A percentile compares a stretch with the other conserved stretches of the same genome.
Conservation (phyloP, 1,140 invertebrate genomes). For the Hylyphantes graminicola region DNA sequence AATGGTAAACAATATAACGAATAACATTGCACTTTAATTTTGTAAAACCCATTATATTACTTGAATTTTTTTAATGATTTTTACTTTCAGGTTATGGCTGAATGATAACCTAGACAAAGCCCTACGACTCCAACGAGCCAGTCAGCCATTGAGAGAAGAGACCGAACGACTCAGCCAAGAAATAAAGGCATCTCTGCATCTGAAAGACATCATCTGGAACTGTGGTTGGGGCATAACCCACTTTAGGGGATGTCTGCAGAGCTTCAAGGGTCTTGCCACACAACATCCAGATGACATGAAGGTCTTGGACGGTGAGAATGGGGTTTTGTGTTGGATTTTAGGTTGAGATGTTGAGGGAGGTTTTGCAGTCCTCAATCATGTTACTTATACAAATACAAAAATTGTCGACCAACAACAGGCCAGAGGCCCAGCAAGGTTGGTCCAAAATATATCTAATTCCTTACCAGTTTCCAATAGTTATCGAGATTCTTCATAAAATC, state of each 20-base stretch:
- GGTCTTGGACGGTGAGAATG: slow-evolving; percentile 66
- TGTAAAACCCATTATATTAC: too few relatives aligned
- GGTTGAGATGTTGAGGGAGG: background rate
- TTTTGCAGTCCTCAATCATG: too few relatives aligned
- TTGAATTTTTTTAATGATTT: background rate
- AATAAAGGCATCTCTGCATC: slow-evolving; percentile 67
- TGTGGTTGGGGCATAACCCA: slow-evolving; percentile 90
- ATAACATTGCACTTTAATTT: too few relatives aligned
- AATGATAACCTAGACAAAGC: slow-evolving; percentile 75
- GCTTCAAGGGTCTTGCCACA: slow-evolving; percentile 73
- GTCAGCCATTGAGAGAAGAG: slow-evolving; percentile 76
- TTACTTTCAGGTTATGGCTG: slow-evolving; percentile 72
- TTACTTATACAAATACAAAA: too few relatives aligned
- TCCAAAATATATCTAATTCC: too few relatives aligned
- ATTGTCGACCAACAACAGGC: too few relatives aligned
- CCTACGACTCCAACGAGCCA: slow-evolving; percentile 73
- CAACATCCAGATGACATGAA: slow-evolving; percentile 78
- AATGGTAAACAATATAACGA: too few relatives aligned
- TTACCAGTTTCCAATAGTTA: too few relatives aligned
- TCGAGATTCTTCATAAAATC: too few relatives aligned
- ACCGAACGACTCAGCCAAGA: slow-evolving; percentile 73
- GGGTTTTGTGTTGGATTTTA: background rate
- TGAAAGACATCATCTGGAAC: slow-evolving; percentile 78
- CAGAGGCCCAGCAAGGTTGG: too few relatives aligned
- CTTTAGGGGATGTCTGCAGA: slow-evolving; percentile 84